These are phyloP conservation scores for Passer domesticus DNA, from an alignment of 2,113 vertebrate genomes.

Conservation along the genomic window DNA sequence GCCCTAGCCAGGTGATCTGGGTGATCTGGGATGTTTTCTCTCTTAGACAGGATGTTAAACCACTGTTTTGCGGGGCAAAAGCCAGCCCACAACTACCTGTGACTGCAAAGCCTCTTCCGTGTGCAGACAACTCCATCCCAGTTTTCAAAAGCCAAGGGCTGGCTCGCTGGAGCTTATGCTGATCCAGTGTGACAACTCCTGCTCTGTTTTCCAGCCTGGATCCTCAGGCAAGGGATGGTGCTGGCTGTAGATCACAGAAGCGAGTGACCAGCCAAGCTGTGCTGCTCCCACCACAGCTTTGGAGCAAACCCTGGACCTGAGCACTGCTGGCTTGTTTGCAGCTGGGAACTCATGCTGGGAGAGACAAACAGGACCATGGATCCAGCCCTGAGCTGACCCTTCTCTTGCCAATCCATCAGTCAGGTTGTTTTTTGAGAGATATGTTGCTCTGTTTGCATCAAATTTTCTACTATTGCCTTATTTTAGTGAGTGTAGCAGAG, in stretches of 20 bases:
- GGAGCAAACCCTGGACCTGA: rapidly evolving
- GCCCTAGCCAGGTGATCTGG: background rate
- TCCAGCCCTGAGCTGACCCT: background rate
- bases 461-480: background rate
- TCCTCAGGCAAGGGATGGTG: background rate
- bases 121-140: background rate
- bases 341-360: background rate
- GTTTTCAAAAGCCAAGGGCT: background rate
- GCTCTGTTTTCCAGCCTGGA: background rate
- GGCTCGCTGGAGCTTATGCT: background rate
- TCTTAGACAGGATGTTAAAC: background rate
- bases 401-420: background rate
- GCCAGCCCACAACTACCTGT: background rate
- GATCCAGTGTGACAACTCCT: background rate
- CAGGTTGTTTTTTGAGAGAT: background rate
- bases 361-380: background rate
- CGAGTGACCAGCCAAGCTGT: rapidly evolving
- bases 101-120: background rate
- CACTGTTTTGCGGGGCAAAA: background rate
- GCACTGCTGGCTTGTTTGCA: background rate
- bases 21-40: background rate
- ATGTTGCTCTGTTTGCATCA: background rate
- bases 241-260: background rate
- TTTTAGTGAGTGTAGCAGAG: background rate
- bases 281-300: rapidly evolving